Conservation (phyloP, 2,888 invertebrate genomes). For the Gymnocheta viridis region DNA sequence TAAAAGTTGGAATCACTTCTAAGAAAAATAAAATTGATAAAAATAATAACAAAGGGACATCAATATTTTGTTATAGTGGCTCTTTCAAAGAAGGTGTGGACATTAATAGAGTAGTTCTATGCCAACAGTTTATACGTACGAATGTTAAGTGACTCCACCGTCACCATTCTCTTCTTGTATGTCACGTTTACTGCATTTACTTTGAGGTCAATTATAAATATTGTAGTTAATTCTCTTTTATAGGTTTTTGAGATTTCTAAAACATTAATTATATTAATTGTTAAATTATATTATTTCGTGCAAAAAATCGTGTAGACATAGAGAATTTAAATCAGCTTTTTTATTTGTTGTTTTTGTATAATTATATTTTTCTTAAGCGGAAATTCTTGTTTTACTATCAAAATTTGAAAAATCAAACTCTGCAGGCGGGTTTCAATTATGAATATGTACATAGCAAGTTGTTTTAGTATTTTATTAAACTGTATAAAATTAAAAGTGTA, state of each 20-base stretch:
- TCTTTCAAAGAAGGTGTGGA: constrained; percentile 56
- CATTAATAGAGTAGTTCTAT: constrained; percentile 8
- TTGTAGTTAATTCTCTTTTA: constrained; percentile 43
- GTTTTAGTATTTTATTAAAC: background rate
- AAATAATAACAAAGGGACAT: constrained; percentile 46
- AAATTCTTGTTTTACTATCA: constrained; percentile 52
- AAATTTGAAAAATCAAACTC: constrained; percentile 44
- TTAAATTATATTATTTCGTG: constrained; percentile 68
- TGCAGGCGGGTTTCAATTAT: constrained; percentile 52
- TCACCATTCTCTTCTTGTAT: constrained; percentile 60
- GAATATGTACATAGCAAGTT: background rate
- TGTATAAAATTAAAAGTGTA: background rate
- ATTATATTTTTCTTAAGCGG: constrained; percentile 18
- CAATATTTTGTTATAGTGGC: background rate
- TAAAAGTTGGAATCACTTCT: background rate
- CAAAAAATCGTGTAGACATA: constrained; percentile 61
- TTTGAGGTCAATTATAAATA: constrained; percentile 65
- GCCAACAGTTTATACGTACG: constrained; percentile 3
- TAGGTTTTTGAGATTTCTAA: constrained; percentile 34
- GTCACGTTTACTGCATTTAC: constrained; percentile 69
- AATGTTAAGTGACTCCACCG: background rate
- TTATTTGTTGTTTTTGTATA: constrained; percentile 18
- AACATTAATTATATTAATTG: constrained; percentile 69
- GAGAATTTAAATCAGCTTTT: constrained; percentile 42
- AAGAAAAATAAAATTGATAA: background rate